phyloP scores from a whole-genome alignment of 1,140 invertebrate genomes.

The Drosophila truncata region DNA sequence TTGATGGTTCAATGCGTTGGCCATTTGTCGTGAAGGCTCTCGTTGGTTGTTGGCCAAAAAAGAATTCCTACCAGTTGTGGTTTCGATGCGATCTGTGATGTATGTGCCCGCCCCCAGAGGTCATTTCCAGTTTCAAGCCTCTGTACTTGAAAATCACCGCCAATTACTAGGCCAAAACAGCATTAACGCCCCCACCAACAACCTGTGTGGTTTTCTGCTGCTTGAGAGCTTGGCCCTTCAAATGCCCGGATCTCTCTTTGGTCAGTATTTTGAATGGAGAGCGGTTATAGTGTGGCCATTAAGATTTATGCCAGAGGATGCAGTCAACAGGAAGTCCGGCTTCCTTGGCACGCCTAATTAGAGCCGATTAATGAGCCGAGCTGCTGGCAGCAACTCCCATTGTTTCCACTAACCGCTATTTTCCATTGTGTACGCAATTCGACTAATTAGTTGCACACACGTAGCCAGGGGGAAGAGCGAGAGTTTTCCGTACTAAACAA shows the following conservation, averaged over 20 bases:
- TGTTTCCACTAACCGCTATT: constrained; percentile 18
- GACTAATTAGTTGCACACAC: constrained; percentile 68
- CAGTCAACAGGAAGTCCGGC: constrained; percentile 49
- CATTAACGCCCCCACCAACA: constrained; percentile 11
- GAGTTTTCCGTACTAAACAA: background rate
- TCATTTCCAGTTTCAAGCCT: constrained; percentile 8
- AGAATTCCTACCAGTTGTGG: constrained; percentile 10
- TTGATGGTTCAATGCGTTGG: constrained; percentile 36
- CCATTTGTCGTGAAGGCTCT: constrained; percentile 27
- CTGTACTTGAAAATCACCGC: constrained; percentile 23
- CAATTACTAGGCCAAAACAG: constrained; percentile 40
- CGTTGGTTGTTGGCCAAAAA: constrained; percentile 6
- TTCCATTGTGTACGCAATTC: constrained; percentile 58
- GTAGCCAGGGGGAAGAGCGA: background rate
- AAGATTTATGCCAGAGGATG: constrained; percentile 34
- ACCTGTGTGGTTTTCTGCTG: constrained; percentile 2
- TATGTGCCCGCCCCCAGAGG: constrained; percentile 1
- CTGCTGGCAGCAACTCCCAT: constrained; percentile 25
- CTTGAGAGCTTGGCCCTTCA: background rate
- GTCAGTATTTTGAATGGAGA: constrained; percentile 2
- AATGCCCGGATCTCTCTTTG: background rate
- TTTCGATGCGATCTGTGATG: background rate
- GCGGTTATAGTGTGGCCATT: constrained; percentile 9
- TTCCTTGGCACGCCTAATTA: constrained; percentile 62
- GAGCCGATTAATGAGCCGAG: constrained; percentile 43